Evolutionary conservation across 2,797 vertebrate genomes (phyloP).

Genomic region (Gymnothorax javanicus): DNA sequence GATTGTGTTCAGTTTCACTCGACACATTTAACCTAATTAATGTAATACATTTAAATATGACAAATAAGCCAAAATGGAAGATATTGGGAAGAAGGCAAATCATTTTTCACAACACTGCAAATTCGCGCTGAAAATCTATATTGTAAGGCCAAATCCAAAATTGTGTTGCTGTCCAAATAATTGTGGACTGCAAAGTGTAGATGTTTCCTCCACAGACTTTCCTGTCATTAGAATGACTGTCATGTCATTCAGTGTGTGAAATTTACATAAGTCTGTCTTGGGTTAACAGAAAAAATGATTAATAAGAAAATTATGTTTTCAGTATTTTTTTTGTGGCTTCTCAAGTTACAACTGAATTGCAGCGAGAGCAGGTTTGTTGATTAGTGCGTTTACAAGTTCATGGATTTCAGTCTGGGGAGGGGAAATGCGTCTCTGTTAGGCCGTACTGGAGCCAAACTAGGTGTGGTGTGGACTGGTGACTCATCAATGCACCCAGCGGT

Average conservation of each 20-base stretch:
- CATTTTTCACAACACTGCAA: no score
- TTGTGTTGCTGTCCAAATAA: no score
- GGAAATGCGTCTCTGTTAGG: not conserved
- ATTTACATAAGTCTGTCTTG: not conserved
- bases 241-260: not conserved
- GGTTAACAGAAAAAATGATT: no score
- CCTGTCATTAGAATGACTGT: not conserved
- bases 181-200: no score
- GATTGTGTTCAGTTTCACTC: no score
- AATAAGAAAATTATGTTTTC: not conserved
- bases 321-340: not conserved
- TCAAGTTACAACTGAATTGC: not conserved
- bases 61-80: no score
- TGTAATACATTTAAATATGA: no score
- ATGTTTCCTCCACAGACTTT: not conserved
- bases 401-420: not conserved
- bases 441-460: not conserved
- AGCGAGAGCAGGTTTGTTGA: not conserved
- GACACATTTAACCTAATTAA: no score
- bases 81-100: no score
- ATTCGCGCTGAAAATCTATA: no score
- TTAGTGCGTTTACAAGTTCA: not conserved
- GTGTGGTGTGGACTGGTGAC: not conserved
- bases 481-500: not conserved
- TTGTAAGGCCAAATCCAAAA: no score